Evolutionary conservation across 2,888 invertebrate species (phyloP).

Genomic region (Ectropis crepuscularia): DNA sequence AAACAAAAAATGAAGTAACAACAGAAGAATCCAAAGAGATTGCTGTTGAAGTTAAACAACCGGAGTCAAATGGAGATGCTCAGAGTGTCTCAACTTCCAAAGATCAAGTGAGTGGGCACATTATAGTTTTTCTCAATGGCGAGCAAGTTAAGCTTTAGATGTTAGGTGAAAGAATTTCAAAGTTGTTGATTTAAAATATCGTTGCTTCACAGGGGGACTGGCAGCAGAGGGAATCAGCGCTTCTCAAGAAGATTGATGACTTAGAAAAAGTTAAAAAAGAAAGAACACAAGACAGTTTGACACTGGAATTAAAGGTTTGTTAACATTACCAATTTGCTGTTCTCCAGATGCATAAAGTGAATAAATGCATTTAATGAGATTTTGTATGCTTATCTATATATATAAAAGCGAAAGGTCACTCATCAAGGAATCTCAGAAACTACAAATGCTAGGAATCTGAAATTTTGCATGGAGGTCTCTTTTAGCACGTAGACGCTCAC

Average conservation of each 20-base stretch:
- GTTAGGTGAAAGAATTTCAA: no score
- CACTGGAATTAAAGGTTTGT: slow-evolving; percentile 64
- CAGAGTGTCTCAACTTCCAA: slow-evolving; percentile 24
- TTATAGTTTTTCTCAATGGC: no score
- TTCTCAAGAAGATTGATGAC: slow-evolving; percentile 73
- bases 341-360: not conserved
- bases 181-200: not conserved
- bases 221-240: slow-evolving; percentile 70
- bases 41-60: slow-evolving; percentile 10
- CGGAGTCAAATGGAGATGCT: slow-evolving; percentile 20
- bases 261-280: slow-evolving; percentile 69
- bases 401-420: no score
- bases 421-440: no score
- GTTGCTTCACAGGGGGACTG: slow-evolving; percentile 61
- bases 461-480: no score
- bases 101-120: slow-evolving; percentile 26
- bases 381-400: no score
- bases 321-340: not conserved
- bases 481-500: no score
- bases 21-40: slow-evolving; percentile 12
- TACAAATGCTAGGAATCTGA: no score
- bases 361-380: not conserved
- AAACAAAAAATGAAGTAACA: slow-evolving; percentile 5
- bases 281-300: slow-evolving; percentile 65
- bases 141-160: no score